A percentile compares a stretch with the other conserved stretches of the same genome.
Conservation (phyloP, 2,113 vertebrate genomes). For the Corythaixoides concolor region DNA sequence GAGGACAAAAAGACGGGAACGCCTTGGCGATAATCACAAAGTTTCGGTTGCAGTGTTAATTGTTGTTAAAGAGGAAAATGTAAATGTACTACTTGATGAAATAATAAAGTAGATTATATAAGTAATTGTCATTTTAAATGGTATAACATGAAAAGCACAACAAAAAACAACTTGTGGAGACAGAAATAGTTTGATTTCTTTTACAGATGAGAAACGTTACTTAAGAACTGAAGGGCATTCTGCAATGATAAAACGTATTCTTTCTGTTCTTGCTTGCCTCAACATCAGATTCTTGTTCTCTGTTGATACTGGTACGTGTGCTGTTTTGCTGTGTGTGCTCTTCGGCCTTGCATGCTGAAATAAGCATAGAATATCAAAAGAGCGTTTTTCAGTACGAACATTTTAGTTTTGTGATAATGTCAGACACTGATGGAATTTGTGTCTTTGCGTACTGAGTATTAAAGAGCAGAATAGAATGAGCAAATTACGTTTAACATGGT, state of each 20-base stretch:
- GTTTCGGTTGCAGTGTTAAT: neutral
- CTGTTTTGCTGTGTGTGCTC: neutral
- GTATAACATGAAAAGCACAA: neutral
- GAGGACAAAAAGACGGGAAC: neutral
- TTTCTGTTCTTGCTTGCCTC: neutral
- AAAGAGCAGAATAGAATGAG: neutral
- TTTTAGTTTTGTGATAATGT: neutral
- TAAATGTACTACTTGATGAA: neutral
- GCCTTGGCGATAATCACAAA: neutral
- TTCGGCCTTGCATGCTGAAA: neutral
- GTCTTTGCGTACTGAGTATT: neutral
- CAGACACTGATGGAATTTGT: neutral
- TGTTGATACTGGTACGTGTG: neutral
- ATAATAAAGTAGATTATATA: neutral
- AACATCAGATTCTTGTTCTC: neutral
- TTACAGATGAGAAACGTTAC: neutral
- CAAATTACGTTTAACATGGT: neutral
- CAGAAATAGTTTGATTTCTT: neutral
- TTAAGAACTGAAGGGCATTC: neutral
- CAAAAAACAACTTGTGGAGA: neutral
- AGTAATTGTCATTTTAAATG: neutral
- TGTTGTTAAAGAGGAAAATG: neutral
- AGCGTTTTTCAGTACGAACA: neutral
- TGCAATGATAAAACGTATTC: neutral
- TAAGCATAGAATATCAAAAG: neutral